Base-by-base conservation (phyloP, 2,797 vertebrate species). In the Scolopax rusticola region DNA sequence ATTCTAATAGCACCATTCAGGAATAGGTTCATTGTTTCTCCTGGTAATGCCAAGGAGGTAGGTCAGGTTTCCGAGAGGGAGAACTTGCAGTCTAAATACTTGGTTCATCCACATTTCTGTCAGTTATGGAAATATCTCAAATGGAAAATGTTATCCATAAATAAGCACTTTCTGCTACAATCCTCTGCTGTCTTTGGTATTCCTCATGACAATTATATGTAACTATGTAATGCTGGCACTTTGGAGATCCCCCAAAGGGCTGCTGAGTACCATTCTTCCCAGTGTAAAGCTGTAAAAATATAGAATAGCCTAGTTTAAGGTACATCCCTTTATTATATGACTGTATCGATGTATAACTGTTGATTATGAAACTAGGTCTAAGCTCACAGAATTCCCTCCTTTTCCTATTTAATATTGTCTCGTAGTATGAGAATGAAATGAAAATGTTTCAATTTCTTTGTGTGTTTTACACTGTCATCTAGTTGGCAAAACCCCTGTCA, bases 131-230 rank as follows among this genome's bases (percentile, higher is more conserved):
- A 90, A 80, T 67, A 67, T 7, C 59, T 70, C 47, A 89, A 71
- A 89, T 36, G 23, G 57, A 93, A 91, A 89, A 87, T 23, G 20
- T 60, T 69, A 61, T 36, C 50, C 60, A 48, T 60, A 87, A 92
- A 91, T 81, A 91, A 82, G 38, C 15, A 67, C 27, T 73, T 96
- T 61, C 73, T 91, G 63, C 51, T 89, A 33, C 41, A 83, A 60
- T 80, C 71, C 57, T 73, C 47, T 65, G 33, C 21, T 84, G 27
- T 59, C 67, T 65, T 83, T 84, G 38, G 75, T 79, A 90, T 2
- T 32, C 20, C 23, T 68, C 21, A 41, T 45, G 78, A 83, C 30
- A 87, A 53, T 38, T 91, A 30, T 43, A 50, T 24, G 53, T 32
- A 73, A 57, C n/a, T 87, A 24, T 64, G 27, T 20, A 89, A 30